Conservation (phyloP, 23 tunicate genomes). For the Ciona savignyi region DNA sequence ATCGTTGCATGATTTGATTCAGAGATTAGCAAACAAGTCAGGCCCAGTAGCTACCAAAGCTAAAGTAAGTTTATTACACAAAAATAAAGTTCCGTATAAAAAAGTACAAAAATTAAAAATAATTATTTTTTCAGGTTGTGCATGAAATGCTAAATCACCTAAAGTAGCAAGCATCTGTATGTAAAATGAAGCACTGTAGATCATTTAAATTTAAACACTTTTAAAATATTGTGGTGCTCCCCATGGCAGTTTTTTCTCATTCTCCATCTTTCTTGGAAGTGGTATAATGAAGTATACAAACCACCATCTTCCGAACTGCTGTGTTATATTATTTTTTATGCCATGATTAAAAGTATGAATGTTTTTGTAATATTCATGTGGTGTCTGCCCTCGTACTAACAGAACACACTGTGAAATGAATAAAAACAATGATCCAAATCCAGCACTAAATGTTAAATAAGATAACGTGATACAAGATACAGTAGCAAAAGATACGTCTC, state of each 20-base stretch:
- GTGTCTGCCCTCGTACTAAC: constrained; percentile 60
- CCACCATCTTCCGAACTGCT: constrained; percentile 41
- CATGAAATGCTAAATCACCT: background rate
- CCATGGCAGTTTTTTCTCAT: constrained; percentile 60
- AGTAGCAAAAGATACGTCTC: constrained; percentile 18
- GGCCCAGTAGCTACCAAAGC: constrained; percentile 60
- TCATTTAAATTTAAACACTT: background rate
- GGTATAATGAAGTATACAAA: constrained; percentile 60
- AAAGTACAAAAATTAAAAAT: background rate
- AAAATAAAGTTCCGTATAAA: background rate
- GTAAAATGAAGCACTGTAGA: background rate
- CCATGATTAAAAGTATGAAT: constrained; percentile 9
- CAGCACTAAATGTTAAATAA: constrained; percentile 42
- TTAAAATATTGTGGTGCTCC: constrained; percentile 44
- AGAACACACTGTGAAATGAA: constrained; percentile 43
- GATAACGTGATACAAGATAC: constrained; percentile 19
- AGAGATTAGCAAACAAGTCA: constrained; percentile 30
- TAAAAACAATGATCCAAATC: constrained; percentile 45
- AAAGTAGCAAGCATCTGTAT: background rate
- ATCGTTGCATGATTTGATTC: constrained; percentile 35
- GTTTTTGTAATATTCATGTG: constrained; percentile 49
- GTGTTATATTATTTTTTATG: constrained; percentile 17
- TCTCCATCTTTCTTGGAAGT: too few relatives aligned
- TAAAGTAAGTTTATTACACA: constrained; percentile 28
- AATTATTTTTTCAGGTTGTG: background rate